Percentiles rank a stretch among this genome's conserved stretches.
Conservation (phyloP, 92 coral and sea anemone genomes). For the Actinostola sp. region DNA sequence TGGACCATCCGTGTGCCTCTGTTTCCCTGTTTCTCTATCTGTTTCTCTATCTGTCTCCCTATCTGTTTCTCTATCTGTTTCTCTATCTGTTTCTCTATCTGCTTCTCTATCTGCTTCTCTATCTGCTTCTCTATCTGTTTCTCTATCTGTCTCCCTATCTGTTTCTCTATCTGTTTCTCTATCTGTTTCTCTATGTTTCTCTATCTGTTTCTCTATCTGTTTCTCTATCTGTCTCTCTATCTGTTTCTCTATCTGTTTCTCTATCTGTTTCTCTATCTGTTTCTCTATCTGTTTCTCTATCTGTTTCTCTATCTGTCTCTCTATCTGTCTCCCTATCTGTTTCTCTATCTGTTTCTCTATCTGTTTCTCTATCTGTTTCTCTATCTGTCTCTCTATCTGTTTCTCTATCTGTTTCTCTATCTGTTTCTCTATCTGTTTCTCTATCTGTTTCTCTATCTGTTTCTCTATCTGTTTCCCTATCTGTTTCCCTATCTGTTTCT, state of each 20-base stretch:
- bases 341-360: neutral
- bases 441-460: neutral
- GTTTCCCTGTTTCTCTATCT: neutral
- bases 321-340: neutral
- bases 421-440: neutral
- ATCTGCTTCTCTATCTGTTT: neutral
- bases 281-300: neutral
- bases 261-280: neutral
- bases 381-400: conserved; percentile 2
- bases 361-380: neutral
- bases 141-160: neutral
- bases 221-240: neutral
- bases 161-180: neutral
- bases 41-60: neutral
- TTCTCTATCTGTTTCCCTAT: neutral
- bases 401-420: neutral
- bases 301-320: neutral
- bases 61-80: neutral
- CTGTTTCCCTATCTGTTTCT: neutral
- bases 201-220: neutral
- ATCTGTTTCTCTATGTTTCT: neutral
- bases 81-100: neutral
- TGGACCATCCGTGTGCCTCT: neutral
- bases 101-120: neutral
- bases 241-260: neutral